Conservation (phyloP, 2,113 vertebrate genomes). For the Pelecanus crispus region DNA sequence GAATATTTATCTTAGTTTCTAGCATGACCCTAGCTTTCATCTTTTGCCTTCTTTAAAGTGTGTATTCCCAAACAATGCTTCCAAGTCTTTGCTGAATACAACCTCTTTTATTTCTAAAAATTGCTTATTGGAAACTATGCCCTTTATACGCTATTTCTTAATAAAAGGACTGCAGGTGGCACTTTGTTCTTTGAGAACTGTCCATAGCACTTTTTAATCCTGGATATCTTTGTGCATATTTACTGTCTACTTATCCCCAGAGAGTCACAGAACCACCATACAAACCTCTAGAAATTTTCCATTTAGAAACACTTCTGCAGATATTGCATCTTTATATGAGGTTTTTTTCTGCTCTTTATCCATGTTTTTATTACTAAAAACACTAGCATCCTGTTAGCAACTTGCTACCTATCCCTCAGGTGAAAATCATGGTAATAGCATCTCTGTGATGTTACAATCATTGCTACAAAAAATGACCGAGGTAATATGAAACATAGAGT, state of each 20-base stretch:
- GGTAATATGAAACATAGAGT: not conserved
- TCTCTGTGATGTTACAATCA: not conserved
- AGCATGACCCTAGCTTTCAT: not conserved
- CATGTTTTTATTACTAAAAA: not conserved
- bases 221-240: not conserved
- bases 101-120: not conserved
- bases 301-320: not conserved
- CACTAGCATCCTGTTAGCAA: not conserved
- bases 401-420: not conserved
- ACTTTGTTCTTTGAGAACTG: not conserved
- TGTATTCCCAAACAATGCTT: accelerated
- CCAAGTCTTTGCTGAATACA: not conserved
- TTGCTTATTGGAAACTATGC: accelerated
- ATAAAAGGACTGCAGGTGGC: not conserved
- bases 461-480: not conserved
- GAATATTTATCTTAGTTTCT: not conserved
- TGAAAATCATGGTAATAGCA: not conserved
- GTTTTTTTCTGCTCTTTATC: not conserved
- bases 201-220: not conserved
- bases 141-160: not conserved
- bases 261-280: not conserved
- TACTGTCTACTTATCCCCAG: not conserved
- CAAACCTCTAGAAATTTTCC: not conserved
- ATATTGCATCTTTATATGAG: not conserved
- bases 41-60: not conserved